A percentile compares a stretch with the other conserved stretches of the same genome.
Conservation (phyloP, 2,113 vertebrate genomes). For the Ochotona princeps region DNA sequence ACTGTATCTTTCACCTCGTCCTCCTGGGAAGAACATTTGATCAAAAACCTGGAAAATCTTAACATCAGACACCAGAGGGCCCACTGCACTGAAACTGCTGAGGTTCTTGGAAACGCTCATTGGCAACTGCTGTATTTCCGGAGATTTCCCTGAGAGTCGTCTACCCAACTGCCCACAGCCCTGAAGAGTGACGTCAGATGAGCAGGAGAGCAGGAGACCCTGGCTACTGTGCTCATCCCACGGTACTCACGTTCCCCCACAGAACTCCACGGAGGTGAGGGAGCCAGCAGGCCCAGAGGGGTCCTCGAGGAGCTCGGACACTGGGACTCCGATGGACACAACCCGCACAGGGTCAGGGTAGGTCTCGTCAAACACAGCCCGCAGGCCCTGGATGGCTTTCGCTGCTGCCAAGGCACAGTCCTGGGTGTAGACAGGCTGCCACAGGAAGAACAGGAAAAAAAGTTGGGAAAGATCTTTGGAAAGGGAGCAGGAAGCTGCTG, state of each 20-base stretch:
- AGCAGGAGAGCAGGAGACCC: neutral
- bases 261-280: conserved; percentile 96
- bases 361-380: conserved; percentile 98
- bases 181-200: neutral
- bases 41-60: neutral
- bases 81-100: neutral
- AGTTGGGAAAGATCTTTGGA: neutral
- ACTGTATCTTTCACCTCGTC: neutral
- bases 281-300: conserved; percentile 93
- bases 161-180: neutral
- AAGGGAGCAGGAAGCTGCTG: neutral
- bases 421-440: conserved; percentile 92
- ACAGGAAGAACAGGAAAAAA: neutral
- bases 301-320: conserved; percentile 93
- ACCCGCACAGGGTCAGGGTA: conserved; percentile 98
- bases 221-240: rapidly evolving
- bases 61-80: neutral
- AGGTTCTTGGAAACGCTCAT: neutral
- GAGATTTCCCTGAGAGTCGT: neutral
- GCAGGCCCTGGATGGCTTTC: conserved; percentile 97
- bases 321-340: conserved; percentile 94
- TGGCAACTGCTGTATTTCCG: neutral
- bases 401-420: conserved; percentile 93
- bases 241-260: conserved; percentile 96
- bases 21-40: neutral